Evolutionary conservation across 2,113 vertebrate genomes (phyloP).

Genomic region (Noturus placidus): DNA sequence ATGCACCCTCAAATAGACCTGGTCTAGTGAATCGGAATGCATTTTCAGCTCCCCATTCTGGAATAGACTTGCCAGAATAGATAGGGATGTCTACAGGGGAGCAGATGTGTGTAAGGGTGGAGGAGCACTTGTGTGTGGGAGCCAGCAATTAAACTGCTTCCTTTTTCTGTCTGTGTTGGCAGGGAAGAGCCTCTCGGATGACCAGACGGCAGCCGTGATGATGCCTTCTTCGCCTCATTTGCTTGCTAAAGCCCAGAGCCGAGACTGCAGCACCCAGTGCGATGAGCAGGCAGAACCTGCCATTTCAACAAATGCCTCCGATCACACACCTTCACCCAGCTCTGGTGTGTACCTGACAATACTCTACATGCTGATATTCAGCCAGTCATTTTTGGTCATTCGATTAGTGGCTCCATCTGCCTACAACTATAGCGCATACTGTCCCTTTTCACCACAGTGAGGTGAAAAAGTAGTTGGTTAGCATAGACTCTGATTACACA

Average conservation of each 20-base stretch:
- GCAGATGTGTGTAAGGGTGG: conserved; percentile 53
- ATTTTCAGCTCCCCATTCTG: conserved; percentile 61
- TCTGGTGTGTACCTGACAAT: conserved; percentile 61
- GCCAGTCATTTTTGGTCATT: background rate
- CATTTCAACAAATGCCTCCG: conserved; percentile 28
- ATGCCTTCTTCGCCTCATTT: conserved; percentile 50
- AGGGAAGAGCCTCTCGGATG: conserved; percentile 76
- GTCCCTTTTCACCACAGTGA: conserved; percentile 25
- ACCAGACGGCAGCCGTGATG: conserved; percentile 61
- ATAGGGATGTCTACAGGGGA: conserved; percentile 49
- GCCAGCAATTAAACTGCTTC: conserved; percentile 57
- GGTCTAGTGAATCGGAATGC: conserved; percentile 66
- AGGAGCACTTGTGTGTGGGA: conserved; percentile 18
- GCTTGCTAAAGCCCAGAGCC: conserved; percentile 69
- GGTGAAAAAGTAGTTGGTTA: conserved; percentile 48
- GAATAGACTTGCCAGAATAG: conserved; percentile 72
- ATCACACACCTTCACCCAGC: conserved; percentile 29
- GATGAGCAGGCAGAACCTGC: conserved; percentile 61
- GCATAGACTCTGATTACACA: background rate
- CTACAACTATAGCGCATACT: conserved; percentile 2
- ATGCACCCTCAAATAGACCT: conserved; percentile 63
- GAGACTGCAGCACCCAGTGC: conserved; percentile 85
- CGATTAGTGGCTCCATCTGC: background rate
- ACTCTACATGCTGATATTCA: background rate
- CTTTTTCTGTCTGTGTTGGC: conserved; percentile 59